Conservation (phyloP, 2,888 invertebrate genomes). For the Leptura quadrifasciata region DNA sequence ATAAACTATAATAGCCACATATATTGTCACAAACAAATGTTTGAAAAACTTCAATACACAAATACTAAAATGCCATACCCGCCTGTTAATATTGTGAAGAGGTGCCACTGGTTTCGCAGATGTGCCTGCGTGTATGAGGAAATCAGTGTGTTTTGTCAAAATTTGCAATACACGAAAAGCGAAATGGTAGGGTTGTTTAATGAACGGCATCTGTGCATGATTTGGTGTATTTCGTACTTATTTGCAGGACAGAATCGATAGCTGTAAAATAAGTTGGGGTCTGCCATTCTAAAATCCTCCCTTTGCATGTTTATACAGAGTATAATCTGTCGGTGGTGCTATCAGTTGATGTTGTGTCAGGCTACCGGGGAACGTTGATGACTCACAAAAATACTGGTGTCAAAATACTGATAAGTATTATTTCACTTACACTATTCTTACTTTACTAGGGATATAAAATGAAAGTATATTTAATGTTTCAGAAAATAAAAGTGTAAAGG, state of each 20-base stretch:
- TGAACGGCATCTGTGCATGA: constrained; percentile 37
- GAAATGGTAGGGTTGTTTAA: constrained; percentile 29
- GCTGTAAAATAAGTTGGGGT: constrained; percentile 45
- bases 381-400: constrained; percentile 21
- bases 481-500: neutral
- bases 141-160: constrained; percentile 15
- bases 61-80: neutral
- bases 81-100: neutral
- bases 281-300: constrained; percentile 58
- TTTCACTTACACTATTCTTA: neutral
- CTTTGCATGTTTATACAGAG: constrained; percentile 61
- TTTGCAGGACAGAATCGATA: constrained; percentile 31
- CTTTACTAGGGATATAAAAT: neutral
- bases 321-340: constrained; percentile 52
- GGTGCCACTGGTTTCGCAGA: neutral
- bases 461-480: neutral
- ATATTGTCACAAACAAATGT: neutral
- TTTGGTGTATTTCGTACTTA: constrained; percentile 35
- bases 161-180: constrained; percentile 20
- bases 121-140: neutral
- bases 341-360: constrained; percentile 30
- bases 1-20: too few species aligned
- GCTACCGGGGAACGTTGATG: constrained; percentile 17
- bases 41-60: neutral
- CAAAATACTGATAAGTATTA: constrained; percentile 18